phyloP scores from a whole-genome alignment of 2,888 invertebrate species.

The Thymelicus acteon region DNA sequence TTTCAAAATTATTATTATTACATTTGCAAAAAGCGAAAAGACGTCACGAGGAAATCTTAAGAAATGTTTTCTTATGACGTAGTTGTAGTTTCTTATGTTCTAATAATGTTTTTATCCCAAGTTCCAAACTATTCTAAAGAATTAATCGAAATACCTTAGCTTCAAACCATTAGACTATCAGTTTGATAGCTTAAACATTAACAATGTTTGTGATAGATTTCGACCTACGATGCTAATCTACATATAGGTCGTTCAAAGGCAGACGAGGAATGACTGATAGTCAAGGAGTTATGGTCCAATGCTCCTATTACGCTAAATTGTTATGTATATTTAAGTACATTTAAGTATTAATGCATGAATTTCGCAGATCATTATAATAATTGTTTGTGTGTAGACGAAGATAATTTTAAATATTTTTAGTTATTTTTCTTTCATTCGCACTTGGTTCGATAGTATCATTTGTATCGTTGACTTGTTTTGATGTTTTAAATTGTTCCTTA shows the following conservation, averaged over 20 bases:
- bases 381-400: not conserved
- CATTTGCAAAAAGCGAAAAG: too few relatives aligned
- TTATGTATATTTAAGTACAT: not conserved
- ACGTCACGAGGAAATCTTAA: too few relatives aligned
- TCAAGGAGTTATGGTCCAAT: slow-evolving; percentile 11
- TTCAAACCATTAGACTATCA: too few relatives aligned
- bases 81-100: too few relatives aligned
- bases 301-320: slow-evolving; percentile 8
- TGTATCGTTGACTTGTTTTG: too few relatives aligned
- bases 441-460: not conserved
- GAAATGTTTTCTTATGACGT: too few relatives aligned
- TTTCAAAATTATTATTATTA: too few relatives aligned
- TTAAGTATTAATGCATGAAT: not conserved
- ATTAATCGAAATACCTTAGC: too few relatives aligned
- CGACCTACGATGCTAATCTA: slow-evolving; percentile 11
- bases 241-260: slow-evolving; percentile 32
- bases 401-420: not conserved
- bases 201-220: not conserved
- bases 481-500: too few relatives aligned
- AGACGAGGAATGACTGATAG: slow-evolving; percentile 30
- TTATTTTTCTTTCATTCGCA: not conserved
- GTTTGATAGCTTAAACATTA: too few relatives aligned
- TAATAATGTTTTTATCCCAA: too few relatives aligned
- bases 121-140: too few relatives aligned
- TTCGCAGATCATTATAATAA: not conserved